Evolutionary conservation across 2,888 invertebrate genomes (phyloP), one percentile per base, ranked within the genome.

Genomic region (Agrotis exclamationis): DNA sequence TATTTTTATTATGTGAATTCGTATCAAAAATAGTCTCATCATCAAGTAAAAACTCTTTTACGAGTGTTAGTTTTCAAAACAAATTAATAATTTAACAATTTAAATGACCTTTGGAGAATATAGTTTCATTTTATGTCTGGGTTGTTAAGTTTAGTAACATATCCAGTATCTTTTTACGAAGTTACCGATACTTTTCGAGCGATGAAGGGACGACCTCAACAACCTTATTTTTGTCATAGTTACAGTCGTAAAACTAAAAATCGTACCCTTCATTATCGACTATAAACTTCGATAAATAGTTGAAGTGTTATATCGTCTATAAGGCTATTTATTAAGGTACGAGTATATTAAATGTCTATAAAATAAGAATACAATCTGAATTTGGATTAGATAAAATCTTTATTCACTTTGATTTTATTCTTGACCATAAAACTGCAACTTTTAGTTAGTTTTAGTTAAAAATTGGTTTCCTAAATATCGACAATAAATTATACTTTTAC

Each of bases 61-160:
- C 71, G 80, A 83, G 80, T 83, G 72, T 83, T 80, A 59, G 78
- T 77, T 83, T 83, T 74, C 74, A 75, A 85, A 85, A 85, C 70
- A 83, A 83, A 83, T 83, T 83, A 83, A 85, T 85, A 85, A 83
- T 80, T 83, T 85, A 78, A 83, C 69, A 78, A 63, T 73, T 54
- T 85, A 75, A 70, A 85, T 57, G 85, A 74, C 65, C 74, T 64
- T 63, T 60, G 51, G 67, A 83, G 80, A 77, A 77, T 83, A 77
- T 60, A 63, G 80, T 83, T 80, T 75, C 69, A 80, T 85, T 85
- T 83, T 83, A 83, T 83, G 75, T 75, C 64, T 54, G 39, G 80
- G 83, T 72, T 83, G 85, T 82, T 74, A 76, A 76, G 65, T 83
- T 80, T 75, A 56, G 70, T 66, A 82, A 79, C 50, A 63, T 85